Evolutionary conservation across 2,113 vertebrate species (phyloP), one percentile per base, ranked within the genome.

Genomic region (Lamprotornis superbus): DNA sequence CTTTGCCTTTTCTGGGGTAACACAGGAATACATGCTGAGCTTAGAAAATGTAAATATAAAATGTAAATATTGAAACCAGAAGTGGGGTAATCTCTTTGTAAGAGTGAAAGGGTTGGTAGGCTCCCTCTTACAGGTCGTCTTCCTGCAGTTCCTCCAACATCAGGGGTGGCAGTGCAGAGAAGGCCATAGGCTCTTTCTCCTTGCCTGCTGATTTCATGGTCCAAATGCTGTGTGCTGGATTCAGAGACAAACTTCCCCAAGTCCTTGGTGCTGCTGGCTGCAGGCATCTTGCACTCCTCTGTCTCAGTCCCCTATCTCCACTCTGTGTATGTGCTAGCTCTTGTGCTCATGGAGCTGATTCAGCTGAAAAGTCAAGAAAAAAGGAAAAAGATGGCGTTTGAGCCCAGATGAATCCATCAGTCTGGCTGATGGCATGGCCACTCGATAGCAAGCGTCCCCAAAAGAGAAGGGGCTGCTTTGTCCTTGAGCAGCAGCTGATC

Each of bases 401-500:
- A 78, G 17, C 31, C 69, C 30, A 35, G 59, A 37, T 74, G 31
- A 61, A 79, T 53, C 53, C 31, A 73, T 73, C 31, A 6, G 20
- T 24, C 31, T 74, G 50, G 37, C n/a, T 61, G 83, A 20, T 0
- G 0, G 47, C 9, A 19, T 4, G 33, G 12, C 35, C 25, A 17
- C 53, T 64, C 1, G 0, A 50, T 20, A 59, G 23, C 30, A 68
- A 70, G 33, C 8, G 27, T 30, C 16, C 75, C 61, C 52, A 15
- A 21, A 11, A 52, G n/a, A 83, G 53, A 76, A 76, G 57, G 37
- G 27, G 53, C 31, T 5, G 0, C 39, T 33, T 84, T 57, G 40
- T 76, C n/a, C 47, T 63, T 39, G 40, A 79, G 61, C 57, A 79
- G 44, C 57, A 76, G 46, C 82, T 70, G 55, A 57, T 52, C 12